Conservation (phyloP, 30 jellyfish, hydroid and myxozoan genomes). For the Aurelia coerulea region DNA sequence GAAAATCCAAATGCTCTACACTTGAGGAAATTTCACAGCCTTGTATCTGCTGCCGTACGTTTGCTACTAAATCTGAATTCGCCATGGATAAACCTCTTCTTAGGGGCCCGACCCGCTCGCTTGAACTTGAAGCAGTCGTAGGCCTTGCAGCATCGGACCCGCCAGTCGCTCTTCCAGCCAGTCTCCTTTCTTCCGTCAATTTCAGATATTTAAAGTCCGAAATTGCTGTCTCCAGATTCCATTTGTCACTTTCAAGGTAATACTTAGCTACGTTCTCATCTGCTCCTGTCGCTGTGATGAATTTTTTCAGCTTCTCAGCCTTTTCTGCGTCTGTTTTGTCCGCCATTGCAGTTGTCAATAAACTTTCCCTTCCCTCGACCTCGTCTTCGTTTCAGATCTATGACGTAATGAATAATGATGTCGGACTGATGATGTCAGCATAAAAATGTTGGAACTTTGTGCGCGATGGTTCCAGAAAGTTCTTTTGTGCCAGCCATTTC, state of each 20-base stretch:
- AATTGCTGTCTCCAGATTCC: conserved; percentile 67
- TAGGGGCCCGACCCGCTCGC: conserved; percentile 33
- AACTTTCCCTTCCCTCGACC: not conserved
- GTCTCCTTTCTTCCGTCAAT: conserved; percentile 44
- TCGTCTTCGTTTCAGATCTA: not conserved
- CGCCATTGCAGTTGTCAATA: conserved; percentile 17
- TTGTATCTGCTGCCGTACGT: conserved; percentile 65
- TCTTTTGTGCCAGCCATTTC: too few species aligned
- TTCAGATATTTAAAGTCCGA: conserved; percentile 48
- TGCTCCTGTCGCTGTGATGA: conserved; percentile 68
- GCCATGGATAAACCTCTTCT: conserved; percentile 91
- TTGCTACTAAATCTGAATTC: conserved; percentile 70
- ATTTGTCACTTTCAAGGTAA: conserved; percentile 52
- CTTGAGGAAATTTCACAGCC: conserved; percentile 13
- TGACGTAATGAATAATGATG: conserved; percentile 1
- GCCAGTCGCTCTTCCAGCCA: conserved; percentile 23
- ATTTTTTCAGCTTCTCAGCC: conserved; percentile 46
- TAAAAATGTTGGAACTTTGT: too few species aligned
- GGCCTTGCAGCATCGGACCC: not conserved
- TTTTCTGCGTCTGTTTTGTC: conserved; percentile 23
- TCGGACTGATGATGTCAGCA: too few species aligned
- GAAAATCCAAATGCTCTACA: conserved; percentile 20
- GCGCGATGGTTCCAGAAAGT: too few species aligned
- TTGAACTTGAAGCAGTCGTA: not conserved
- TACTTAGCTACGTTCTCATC: conserved; percentile 67